phyloP scores from a whole-genome alignment of 2,113 vertebrate genomes.

The Sigmodon hispidus region DNA sequence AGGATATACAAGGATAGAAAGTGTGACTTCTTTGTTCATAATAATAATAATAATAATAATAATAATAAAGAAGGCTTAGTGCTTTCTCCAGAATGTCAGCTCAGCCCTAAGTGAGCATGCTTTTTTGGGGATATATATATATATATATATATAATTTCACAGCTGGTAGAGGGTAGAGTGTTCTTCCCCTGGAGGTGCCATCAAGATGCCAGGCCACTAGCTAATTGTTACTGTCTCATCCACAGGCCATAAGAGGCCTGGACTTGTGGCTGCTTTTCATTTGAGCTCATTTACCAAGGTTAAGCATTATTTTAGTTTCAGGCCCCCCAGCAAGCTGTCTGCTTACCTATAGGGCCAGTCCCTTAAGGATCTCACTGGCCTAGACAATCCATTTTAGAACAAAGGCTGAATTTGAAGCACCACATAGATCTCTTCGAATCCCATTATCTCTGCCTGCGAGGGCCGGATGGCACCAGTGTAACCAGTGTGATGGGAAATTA shows the following conservation, averaged over 20 bases:
- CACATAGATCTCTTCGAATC: not conserved
- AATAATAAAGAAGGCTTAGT: not conserved
- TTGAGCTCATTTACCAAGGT: not conserved
- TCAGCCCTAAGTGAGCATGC: not conserved
- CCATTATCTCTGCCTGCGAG: not conserved
- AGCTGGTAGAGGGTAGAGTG: not conserved
- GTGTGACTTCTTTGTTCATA: no score
- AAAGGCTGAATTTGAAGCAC: not conserved
- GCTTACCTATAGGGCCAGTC: not conserved
- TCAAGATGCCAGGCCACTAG: not conserved
- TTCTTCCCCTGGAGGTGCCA: not conserved
- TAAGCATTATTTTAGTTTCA: not conserved
- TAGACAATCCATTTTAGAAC: not conserved
- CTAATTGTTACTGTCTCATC: not conserved
- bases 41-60: no score
- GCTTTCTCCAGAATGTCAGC: not conserved
- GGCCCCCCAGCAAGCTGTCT: not conserved
- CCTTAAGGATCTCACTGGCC: not conserved
- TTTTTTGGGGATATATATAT: constrained; percentile 45
- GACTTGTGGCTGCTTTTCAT: constrained; percentile 27
- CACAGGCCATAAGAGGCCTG: not conserved
- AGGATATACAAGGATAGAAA: no score
- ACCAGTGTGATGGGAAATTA: fast-evolving
- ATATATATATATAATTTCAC: no score
- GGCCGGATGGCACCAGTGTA: not conserved